Evolutionary conservation across 2,113 vertebrate genomes (phyloP), one percentile per base, ranked within the genome.

Genomic region (Corydoras maculifer): DNA sequence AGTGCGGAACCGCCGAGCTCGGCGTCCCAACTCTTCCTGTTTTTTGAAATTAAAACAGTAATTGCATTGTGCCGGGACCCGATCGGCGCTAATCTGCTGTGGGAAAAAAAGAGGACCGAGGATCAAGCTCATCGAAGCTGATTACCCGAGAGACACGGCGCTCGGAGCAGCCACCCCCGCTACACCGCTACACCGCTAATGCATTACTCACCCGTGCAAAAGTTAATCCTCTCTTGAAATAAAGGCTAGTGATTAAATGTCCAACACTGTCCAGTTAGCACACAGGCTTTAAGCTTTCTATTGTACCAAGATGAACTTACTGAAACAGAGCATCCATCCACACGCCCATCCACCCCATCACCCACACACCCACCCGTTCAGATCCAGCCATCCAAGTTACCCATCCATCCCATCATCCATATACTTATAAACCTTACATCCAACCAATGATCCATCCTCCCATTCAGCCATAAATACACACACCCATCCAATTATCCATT

Each of bases 71-170:
- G 69, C 62, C 51, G 31, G 77, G 35, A 54, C 66, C 62, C 59
- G 62, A 75, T 76, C 70, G 25, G 62, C 60, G 64, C 70, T 79
- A 62, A 76, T 79, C 74, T 75, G 66, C 69, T 73, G 53, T 67
- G 62, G 58, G 64, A 69, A 49, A 65, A 68, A 57, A 63, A 62
- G 13, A 62, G 67, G 15, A 55, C n/a, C 12, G 43, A 62, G 61
- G 54, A 72, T 78, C 68, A 64, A 78, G 70, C 77, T 76, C 77
- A 70, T 70, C 48, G 50, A 62, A 78, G 72, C 65, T 60, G 65
- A 75, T 75, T 75, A 75, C 69, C 68, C 65, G 49, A 35, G 60
- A 31, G 77, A 72, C 50, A 59, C n/a, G 30, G 35, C 5, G 58
- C 30, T 58, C 60, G 51, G 30, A 58, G 50, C 60, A 15, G 32